Evolutionary conservation across 1,140 invertebrate genomes (phyloP).

Genomic region (Heliconius melpomene): DNA sequence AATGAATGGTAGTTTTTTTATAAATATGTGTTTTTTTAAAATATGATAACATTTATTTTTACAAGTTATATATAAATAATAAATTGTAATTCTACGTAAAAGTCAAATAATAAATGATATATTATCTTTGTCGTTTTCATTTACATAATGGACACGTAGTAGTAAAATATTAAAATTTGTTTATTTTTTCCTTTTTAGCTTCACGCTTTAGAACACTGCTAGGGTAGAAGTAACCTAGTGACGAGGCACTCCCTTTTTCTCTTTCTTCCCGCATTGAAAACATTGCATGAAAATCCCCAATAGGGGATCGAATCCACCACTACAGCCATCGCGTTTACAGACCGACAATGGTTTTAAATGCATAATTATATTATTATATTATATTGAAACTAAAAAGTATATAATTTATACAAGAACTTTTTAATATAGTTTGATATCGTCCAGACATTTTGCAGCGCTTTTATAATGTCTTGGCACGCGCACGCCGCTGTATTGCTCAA

Average conservation of each 20-base stretch:
- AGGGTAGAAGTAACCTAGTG: no score
- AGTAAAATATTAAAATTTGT: no score
- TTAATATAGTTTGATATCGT: constrained; percentile 15
- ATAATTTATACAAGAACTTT: background rate
- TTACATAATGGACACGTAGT: no score
- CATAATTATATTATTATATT: background rate
- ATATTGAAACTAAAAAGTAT: background rate
- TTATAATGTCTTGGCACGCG: constrained; percentile 29
- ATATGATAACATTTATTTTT: background rate
- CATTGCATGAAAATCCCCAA: no score
- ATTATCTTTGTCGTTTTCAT: no score
- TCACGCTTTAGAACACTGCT: no score
- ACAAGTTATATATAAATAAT: background rate
- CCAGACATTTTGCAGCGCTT: constrained; percentile 24
- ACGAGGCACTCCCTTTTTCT: no score
- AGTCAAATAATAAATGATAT: no score
- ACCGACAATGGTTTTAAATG: background rate
- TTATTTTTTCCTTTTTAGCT: no score
- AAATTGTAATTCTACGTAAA: background rate
- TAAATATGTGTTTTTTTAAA: background rate
- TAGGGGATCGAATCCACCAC: no score
- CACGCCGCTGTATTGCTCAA: constrained; percentile 26
- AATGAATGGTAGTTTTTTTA: background rate
- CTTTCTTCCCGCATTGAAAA: no score
- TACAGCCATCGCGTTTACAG: no score